These are phyloP conservation scores for Athetis lepigone DNA, from an alignment of 2,888 invertebrate genomes.

Conservation along the genomic window DNA sequence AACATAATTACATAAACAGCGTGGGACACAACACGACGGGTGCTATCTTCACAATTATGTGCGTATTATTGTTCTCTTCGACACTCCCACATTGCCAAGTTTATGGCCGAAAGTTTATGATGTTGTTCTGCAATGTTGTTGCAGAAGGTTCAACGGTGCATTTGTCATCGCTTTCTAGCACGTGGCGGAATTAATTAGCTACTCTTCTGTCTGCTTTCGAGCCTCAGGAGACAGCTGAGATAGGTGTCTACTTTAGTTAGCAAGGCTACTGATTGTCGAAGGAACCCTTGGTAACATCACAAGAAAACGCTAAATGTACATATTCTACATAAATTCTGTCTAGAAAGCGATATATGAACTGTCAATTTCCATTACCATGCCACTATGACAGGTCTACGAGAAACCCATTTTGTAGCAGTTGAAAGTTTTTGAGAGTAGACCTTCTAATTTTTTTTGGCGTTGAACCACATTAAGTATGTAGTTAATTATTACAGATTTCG, in stretches of 20 bases:
- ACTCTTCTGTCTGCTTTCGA: neutral
- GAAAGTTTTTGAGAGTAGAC: conserved; percentile 3
- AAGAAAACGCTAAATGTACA: neutral
- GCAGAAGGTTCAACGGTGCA: conserved; percentile 27
- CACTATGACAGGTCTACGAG: neutral
- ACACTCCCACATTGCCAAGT: conserved; percentile 71
- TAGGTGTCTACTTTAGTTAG: too few relatives aligned
- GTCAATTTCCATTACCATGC: neutral
- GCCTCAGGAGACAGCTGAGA: too few relatives aligned
- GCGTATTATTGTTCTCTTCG: conserved; percentile 57
- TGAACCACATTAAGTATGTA: conserved; percentile 22
- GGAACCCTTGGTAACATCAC: neutral
- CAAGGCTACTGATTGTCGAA: too few relatives aligned
- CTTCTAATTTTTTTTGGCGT: neutral
- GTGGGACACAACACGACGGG: conserved; percentile 48
- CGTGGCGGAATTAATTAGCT: neutral
- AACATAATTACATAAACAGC: conserved; percentile 57
- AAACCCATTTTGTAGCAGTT: neutral
- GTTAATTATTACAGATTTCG: conserved; percentile 33
- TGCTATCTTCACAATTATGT: conserved; percentile 57
- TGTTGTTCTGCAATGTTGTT: neutral
- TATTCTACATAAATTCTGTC: neutral
- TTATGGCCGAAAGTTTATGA: conserved; percentile 68
- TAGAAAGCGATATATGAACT: neutral
- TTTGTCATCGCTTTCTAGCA: too few relatives aligned